Percentiles rank a stretch among this genome's conserved stretches.
Conservation (phyloP, 2,113 vertebrate species). For the Syngnathus scovelli region DNA sequence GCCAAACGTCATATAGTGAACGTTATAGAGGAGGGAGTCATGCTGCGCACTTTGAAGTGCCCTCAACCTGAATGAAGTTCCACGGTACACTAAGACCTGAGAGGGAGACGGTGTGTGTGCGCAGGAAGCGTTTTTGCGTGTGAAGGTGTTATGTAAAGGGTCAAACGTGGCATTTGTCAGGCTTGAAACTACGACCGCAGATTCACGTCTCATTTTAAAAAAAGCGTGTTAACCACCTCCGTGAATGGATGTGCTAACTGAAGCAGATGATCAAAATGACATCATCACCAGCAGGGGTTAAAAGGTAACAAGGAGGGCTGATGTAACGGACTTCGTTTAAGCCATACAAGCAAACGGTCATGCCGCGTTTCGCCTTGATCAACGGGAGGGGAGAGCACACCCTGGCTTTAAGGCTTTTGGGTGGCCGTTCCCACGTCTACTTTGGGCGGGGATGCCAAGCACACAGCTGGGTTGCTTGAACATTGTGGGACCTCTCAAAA, state of each 20-base stretch:
- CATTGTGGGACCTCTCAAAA: constrained; percentile 17
- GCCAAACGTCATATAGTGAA: constrained; percentile 45
- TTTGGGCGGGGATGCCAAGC: constrained; percentile 46
- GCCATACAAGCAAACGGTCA: constrained; percentile 40
- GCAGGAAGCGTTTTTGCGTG: constrained; percentile 5
- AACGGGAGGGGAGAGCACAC: constrained; percentile 51
- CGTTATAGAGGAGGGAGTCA: constrained; percentile 38
- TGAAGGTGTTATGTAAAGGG: constrained; percentile 12
- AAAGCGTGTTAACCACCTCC: constrained; percentile 2
- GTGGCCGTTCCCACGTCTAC: constrained; percentile 41
- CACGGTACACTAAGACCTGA: background rate
- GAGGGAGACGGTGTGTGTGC: constrained; percentile 2
- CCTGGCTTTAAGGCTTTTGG: constrained; percentile 25
- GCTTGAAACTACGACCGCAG: constrained; percentile 11
- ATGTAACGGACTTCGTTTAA: constrained; percentile 20
- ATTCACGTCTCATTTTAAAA: background rate
- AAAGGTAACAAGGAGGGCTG: constrained; percentile 11
- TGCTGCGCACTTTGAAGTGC: constrained; percentile 41
- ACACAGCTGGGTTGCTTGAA: constrained; percentile 48
- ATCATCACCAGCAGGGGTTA: constrained; percentile 20
- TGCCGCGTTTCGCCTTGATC: constrained; percentile 47
- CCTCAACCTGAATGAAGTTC: constrained; percentile 8
- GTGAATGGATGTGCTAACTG: constrained; percentile 14
- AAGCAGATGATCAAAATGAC: constrained; percentile 28
- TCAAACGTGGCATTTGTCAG: constrained; percentile 28